Evolutionary conservation across 2,113 vertebrate genomes (phyloP).

Genomic region (Silurus meridionalis): DNA sequence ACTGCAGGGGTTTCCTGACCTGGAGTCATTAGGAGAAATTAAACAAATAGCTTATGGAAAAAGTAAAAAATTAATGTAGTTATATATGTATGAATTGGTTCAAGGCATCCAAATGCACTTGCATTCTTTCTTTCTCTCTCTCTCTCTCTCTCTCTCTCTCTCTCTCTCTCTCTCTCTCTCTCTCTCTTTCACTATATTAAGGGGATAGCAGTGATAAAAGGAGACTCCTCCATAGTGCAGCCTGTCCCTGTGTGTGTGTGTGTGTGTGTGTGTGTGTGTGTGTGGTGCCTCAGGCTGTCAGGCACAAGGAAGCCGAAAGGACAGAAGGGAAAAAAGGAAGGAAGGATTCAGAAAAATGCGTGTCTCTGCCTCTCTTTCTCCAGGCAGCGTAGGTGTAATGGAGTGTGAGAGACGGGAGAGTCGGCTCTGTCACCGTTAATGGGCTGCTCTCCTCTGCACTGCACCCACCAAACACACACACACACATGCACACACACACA

Average conservation of each 20-base stretch:
- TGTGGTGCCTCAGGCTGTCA: conserved; percentile 35
- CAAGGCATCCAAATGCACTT: background rate
- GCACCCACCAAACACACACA: conserved; percentile 28
- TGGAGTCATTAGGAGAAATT: too few species aligned
- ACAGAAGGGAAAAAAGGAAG: conserved; percentile 47
- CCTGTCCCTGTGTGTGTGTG: background rate
- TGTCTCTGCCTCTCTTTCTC: conserved; percentile 38
- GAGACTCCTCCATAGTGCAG: conserved; percentile 37
- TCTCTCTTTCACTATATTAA: conserved; percentile 31
- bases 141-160: background rate
- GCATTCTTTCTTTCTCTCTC: background rate
- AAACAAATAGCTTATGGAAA: too few species aligned
- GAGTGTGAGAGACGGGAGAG: conserved; percentile 47
- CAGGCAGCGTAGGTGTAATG: conserved; percentile 48
- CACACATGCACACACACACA: conserved; percentile 11
- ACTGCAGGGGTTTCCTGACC: too few species aligned
- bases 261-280: background rate
- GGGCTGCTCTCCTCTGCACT: conserved; percentile 48
- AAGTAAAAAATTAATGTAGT: too few species aligned
- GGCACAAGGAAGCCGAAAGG: conserved; percentile 45
- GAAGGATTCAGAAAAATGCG: conserved; percentile 44
- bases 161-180: conserved; percentile 1
- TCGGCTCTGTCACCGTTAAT: conserved; percentile 49
- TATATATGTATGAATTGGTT: too few species aligned
- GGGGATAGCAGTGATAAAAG: conserved; percentile 28